phyloP scores from a whole-genome alignment of 92 coral and sea anemone genomes.

The Actinernus sp. region DNA sequence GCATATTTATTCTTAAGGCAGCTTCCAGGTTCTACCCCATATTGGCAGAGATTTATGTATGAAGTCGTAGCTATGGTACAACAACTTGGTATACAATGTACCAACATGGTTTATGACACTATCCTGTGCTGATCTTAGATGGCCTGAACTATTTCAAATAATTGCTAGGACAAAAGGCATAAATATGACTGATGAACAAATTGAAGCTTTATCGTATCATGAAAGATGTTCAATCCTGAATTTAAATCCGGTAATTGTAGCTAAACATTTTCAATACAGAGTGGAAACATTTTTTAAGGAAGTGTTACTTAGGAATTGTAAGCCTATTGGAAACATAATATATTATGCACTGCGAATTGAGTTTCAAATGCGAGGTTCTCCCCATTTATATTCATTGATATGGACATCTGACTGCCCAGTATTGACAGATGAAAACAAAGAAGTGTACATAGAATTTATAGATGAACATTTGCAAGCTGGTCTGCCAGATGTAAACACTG shows the following conservation, averaged over 20 bases:
- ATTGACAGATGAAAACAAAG: constrained; percentile 27
- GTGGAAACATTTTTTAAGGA: constrained; percentile 43
- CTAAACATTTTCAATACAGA: constrained; percentile 69
- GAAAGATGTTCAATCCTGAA: constrained; percentile 68
- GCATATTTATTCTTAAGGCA: constrained; percentile 56
- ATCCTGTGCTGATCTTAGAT: constrained; percentile 76
- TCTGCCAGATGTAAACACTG: constrained; percentile 58
- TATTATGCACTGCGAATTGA: constrained; percentile 60
- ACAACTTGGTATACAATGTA: constrained; percentile 63
- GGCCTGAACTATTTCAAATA: constrained; percentile 71
- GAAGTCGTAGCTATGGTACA: constrained; percentile 61
- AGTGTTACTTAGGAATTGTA: constrained; percentile 25
- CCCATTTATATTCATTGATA: constrained; percentile 55
- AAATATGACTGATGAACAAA: constrained; percentile 47
- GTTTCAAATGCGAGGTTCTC: constrained; percentile 45
- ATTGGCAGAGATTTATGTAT: constrained; percentile 51
- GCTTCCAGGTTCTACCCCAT: constrained; percentile 59
- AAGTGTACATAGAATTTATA: constrained; percentile 48
- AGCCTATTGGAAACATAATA: constrained; percentile 59
- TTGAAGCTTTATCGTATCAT: constrained; percentile 64
- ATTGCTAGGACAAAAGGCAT: constrained; percentile 40
- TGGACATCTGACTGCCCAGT: constrained; percentile 55
- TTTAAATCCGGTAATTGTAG: constrained; percentile 63
- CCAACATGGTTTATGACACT: constrained; percentile 79
- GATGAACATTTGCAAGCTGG: constrained; percentile 59